These are phyloP conservation scores for Choreutis nemorana DNA, from an alignment of 2,888 invertebrate genomes.

Conservation along the genomic window DNA sequence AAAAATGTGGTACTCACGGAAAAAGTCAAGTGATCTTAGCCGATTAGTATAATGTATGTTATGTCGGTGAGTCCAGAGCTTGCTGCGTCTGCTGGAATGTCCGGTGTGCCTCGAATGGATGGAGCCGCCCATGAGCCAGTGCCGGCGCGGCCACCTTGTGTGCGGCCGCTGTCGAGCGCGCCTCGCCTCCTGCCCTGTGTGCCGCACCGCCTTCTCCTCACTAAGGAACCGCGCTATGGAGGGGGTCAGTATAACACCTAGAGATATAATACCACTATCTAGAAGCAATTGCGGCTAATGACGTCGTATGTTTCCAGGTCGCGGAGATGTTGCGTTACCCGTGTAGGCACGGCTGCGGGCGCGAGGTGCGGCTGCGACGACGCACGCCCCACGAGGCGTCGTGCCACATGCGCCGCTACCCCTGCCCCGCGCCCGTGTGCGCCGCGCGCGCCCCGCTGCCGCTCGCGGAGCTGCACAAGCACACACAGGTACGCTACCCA, in stretches of 20 bases:
- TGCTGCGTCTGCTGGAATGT: constrained; percentile 63
- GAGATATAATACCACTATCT: neutral
- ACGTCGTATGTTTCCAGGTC: constrained; percentile 38
- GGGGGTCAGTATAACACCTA: constrained; percentile 27
- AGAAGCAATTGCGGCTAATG: neutral
- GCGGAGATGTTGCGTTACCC: constrained; percentile 62
- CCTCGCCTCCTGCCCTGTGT: constrained; percentile 66
- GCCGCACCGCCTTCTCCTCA: constrained; percentile 60
- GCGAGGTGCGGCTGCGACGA: constrained; percentile 41
- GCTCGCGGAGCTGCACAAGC: constrained; percentile 20
- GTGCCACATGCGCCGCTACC: constrained; percentile 50
- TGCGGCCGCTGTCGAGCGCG: constrained; percentile 65
- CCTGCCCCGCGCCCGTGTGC: constrained; percentile 51
- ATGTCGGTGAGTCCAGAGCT: constrained; percentile 22
- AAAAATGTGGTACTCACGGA: too few relatives aligned
- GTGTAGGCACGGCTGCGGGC: constrained; percentile 61
- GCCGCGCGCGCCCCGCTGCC: constrained; percentile 22
- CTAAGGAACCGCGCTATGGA: constrained; percentile 64
- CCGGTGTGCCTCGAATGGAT: constrained; percentile 72
- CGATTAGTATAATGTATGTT: too few relatives aligned
- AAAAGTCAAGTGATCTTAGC: too few relatives aligned
- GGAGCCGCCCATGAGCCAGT: constrained; percentile 69
- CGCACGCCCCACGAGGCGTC: constrained; percentile 55
- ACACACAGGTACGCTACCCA: constrained; percentile 19
- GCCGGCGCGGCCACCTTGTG: constrained; percentile 70